A percentile compares a stretch with the other conserved stretches of the same genome.
phyloP scores from a whole-genome alignment of 2,888 invertebrate species.

The Mactromeris polynyma region DNA sequence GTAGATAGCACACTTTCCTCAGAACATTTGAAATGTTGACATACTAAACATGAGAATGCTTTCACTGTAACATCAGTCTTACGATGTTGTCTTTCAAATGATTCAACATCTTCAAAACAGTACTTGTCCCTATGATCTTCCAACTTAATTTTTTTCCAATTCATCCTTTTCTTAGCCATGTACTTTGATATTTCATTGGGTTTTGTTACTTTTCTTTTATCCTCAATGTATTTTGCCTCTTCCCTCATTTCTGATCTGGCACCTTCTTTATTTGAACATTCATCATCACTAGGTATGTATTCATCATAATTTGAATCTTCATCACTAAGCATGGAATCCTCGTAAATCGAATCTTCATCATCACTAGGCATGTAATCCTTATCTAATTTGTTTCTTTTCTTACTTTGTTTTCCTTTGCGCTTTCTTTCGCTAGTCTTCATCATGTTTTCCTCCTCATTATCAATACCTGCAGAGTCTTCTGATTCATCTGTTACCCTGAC shows the following conservation, averaged over 20 bases:
- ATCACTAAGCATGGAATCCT: not conserved
- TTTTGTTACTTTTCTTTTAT: not conserved
- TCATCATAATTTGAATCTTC: not conserved
- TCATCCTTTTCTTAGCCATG: not conserved
- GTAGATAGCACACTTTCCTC: not conserved
- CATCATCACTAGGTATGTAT: not conserved
- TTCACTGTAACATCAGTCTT: not conserved
- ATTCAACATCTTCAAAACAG: not conserved
- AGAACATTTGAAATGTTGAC: conserved; percentile 17
- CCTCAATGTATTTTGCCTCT: not conserved
- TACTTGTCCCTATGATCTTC: conserved; percentile 18
- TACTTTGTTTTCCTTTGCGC: not conserved
- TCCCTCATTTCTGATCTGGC: not conserved
- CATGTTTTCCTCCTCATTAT: not conserved
- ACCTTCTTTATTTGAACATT: not conserved
- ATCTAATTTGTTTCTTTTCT: not conserved
- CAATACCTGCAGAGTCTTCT: not conserved
- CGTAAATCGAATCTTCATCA: not conserved
- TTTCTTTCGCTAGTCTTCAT: not conserved
- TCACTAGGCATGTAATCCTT: not conserved
- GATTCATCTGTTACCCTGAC: not conserved
- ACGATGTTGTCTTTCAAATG: conserved; percentile 27
- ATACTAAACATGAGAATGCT: conserved; percentile 18
- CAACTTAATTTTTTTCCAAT: not conserved
- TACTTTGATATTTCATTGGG: not conserved